Conservation (phyloP, 2,113 vertebrate species). For the Nannospalax galili region DNA sequence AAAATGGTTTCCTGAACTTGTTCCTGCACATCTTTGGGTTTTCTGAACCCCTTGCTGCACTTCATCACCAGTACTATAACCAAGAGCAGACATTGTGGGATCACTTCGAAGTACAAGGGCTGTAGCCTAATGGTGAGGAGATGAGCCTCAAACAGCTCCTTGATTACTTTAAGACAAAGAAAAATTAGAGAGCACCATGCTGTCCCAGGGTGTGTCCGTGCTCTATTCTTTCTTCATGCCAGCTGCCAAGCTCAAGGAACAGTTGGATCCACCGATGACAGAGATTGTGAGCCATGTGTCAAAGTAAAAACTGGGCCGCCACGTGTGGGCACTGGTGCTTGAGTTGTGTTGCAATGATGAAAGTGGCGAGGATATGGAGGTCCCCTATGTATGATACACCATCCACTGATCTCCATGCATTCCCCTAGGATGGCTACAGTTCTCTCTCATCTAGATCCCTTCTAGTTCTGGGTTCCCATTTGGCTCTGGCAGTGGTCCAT, state of each 20-base stretch:
- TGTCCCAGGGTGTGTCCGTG: slow-evolving; percentile 96
- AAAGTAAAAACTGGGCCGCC: slow-evolving; percentile 94
- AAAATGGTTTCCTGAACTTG: slow-evolving; percentile 96
- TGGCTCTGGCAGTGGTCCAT: slow-evolving; percentile 48
- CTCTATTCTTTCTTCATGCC: slow-evolving; percentile 98
- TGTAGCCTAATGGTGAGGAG: slow-evolving; percentile 91
- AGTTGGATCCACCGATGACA: slow-evolving; percentile 93
- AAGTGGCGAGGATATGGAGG: slow-evolving; percentile 91
- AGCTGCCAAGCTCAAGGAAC: slow-evolving; percentile 93
- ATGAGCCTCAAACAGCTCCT: slow-evolving; percentile 90
- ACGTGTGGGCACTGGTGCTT: slow-evolving; percentile 93
- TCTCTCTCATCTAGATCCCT: not conserved
- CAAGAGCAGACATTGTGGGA: slow-evolving; percentile 96
- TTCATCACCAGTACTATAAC: slow-evolving; percentile 94
- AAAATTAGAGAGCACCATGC: slow-evolving; percentile 95
- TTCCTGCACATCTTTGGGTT: slow-evolving; percentile 95
- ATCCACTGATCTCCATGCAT: slow-evolving; percentile 85
- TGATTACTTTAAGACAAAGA: too few relatives aligned
- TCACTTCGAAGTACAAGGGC: slow-evolving; percentile 93
- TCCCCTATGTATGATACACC: slow-evolving; percentile 94
- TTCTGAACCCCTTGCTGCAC: slow-evolving; percentile 93
- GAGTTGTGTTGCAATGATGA: slow-evolving; percentile 94
- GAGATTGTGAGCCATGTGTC: slow-evolving; percentile 94
- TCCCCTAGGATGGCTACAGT: not conserved
- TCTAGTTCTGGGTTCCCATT: slow-evolving; percentile 21